A percentile compares a stretch with the other conserved stretches of the same genome.
Conservation (phyloP, 1,140 invertebrate genomes). For the Aricia agestis region DNA sequence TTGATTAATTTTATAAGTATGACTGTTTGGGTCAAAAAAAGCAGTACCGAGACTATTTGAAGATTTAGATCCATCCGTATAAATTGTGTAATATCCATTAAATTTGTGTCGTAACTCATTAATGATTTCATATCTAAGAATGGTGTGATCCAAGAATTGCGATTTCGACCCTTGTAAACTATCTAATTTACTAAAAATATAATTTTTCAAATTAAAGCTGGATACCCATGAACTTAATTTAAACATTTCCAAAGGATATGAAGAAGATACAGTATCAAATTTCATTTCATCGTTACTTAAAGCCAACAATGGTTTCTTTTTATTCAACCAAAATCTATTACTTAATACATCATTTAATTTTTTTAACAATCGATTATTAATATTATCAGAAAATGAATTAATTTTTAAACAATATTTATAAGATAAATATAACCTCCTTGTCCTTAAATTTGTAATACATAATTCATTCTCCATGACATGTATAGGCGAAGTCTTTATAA, state of each 20-base stretch:
- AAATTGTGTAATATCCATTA: background rate
- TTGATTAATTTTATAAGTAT: background rate
- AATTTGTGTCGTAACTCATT: background rate
- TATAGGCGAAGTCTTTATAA: too few relatives aligned
- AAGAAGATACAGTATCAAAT: background rate
- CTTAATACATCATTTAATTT: too few relatives aligned
- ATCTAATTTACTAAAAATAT: too few relatives aligned
- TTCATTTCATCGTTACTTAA: too few relatives aligned
- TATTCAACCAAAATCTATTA: too few relatives aligned
- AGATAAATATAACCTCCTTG: background rate
- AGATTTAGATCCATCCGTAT: background rate
- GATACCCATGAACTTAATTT: background rate
- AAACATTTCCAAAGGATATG: background rate
- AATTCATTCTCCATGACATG: background rate
- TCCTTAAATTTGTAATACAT: slow-evolving; percentile 4
- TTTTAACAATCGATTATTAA: too few relatives aligned
- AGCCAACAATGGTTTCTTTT: too few relatives aligned
- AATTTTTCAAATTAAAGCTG: too few relatives aligned
- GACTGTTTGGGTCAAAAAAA: background rate
- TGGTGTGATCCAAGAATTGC: background rate
- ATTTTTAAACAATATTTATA: slow-evolving; percentile 3
- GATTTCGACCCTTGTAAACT: too few relatives aligned
- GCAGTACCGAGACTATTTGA: background rate
- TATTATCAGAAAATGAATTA: too few relatives aligned
- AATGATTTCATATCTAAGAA: too few relatives aligned